These are phyloP conservation scores for Lineus longissimus DNA, from an alignment of 1,140 invertebrate genomes.

Conservation along the genomic window DNA sequence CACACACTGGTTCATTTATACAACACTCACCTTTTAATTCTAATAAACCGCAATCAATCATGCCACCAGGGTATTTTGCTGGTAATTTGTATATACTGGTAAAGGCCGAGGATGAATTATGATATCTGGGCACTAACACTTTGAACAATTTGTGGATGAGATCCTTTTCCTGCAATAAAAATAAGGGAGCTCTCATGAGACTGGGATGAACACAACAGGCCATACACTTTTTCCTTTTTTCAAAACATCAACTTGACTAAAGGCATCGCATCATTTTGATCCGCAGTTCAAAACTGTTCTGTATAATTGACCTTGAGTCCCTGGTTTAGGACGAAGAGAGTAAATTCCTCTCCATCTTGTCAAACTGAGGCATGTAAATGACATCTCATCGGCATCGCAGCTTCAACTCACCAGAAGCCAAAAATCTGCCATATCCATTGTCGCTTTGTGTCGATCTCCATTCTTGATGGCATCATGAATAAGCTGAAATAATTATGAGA, in stretches of 20 bases:
- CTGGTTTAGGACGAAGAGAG: too few relatives aligned
- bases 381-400: not conserved
- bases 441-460: constrained; percentile 76
- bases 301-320: too few relatives aligned
- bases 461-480: constrained; percentile 82
- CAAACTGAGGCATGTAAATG: constrained; percentile 1
- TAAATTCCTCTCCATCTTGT: too few relatives aligned
- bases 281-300: too few relatives aligned
- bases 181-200: constrained; percentile 11
- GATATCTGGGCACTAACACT: constrained; percentile 75
- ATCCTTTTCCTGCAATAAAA: constrained; percentile 69
- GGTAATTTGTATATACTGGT: constrained; percentile 73
- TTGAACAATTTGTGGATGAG: constrained; percentile 89
- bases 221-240: too few relatives aligned
- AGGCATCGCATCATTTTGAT: too few relatives aligned
- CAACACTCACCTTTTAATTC: constrained; percentile 67
- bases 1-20: too few relatives aligned
- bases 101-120: constrained; percentile 66
- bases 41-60: constrained; percentile 60
- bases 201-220: too few relatives aligned
- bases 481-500: constrained; percentile 63
- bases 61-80: constrained; percentile 57
- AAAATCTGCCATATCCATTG: constrained; percentile 85
- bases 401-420: constrained; percentile 64
- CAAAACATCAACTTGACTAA: too few relatives aligned